Evolutionary conservation across 2,888 invertebrate genomes (phyloP).

Genomic region (Drosophila kokeensis): DNA sequence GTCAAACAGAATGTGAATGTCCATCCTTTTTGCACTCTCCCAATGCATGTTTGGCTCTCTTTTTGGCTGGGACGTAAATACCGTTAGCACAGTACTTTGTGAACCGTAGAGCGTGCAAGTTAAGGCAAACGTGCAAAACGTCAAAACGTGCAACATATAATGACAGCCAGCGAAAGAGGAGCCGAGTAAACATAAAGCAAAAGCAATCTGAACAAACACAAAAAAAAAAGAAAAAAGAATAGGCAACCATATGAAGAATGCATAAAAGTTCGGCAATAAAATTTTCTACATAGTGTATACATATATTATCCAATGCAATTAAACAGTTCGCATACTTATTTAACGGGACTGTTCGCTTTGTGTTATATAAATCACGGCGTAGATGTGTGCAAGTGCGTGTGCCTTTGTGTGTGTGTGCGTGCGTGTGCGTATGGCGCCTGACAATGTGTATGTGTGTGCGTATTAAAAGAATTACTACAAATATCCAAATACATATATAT

Average conservation of each 20-base stretch:
- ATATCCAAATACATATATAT: conserved; percentile 7
- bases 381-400: conserved; percentile 31
- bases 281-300: neutral
- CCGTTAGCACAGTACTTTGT: conserved; percentile 78
- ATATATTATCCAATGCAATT: neutral
- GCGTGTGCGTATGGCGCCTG: conserved; percentile 37
- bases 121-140: conserved; percentile 20
- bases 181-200: conserved; percentile 19
- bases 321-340: conserved; percentile 13
- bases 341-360: conserved; percentile 48
- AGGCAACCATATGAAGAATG: neutral
- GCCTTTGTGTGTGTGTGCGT: conserved; percentile 19
- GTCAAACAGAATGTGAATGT: conserved; percentile 10
- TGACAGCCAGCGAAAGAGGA: conserved; percentile 29
- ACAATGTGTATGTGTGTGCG: conserved; percentile 31
- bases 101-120: conserved; percentile 80
- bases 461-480: conserved; percentile 33
- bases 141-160: conserved; percentile 29
- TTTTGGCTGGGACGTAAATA: conserved; percentile 56
- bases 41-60: conserved; percentile 25
- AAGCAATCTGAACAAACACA: conserved; percentile 32
- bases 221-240: conserved; percentile 2
- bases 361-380: conserved; percentile 72
- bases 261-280: conserved; percentile 12
- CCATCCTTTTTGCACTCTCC: conserved; percentile 18